These are phyloP conservation scores for Indri indri DNA, from an alignment of 2,113 vertebrate species.

Conservation along the genomic window DNA sequence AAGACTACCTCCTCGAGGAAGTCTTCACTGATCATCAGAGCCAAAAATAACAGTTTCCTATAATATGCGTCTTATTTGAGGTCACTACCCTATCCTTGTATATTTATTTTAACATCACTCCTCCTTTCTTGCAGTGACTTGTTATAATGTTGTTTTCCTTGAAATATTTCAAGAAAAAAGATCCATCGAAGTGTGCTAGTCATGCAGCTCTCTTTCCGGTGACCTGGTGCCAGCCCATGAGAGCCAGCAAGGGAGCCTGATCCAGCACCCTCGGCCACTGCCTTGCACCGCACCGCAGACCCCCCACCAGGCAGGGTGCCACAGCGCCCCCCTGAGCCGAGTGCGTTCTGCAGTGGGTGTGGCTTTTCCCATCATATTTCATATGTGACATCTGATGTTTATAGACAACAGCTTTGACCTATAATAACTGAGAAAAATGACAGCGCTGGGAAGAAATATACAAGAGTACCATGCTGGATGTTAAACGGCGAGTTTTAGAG, in stretches of 20 bases:
- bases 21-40: background rate
- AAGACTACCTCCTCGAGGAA: background rate
- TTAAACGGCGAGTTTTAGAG: background rate
- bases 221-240: background rate
- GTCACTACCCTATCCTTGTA: background rate
- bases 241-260: background rate
- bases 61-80: background rate
- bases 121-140: background rate
- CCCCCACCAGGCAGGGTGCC: background rate
- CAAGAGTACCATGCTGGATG: background rate
- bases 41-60: background rate
- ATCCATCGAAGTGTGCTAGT: background rate
- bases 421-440: background rate
- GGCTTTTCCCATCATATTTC: background rate
- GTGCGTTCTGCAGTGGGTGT: accelerated
- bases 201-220: background rate
- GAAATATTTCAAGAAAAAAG: background rate
- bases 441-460: background rate
- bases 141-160: background rate
- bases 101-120: background rate
- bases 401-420: background rate
- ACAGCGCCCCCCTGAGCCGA: background rate
- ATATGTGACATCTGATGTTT: background rate
- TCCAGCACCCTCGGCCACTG: background rate
- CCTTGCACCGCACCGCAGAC: background rate